Evolutionary conservation across 2,888 invertebrate genomes (phyloP).

Genomic region (Zygogramma bicolorata): DNA sequence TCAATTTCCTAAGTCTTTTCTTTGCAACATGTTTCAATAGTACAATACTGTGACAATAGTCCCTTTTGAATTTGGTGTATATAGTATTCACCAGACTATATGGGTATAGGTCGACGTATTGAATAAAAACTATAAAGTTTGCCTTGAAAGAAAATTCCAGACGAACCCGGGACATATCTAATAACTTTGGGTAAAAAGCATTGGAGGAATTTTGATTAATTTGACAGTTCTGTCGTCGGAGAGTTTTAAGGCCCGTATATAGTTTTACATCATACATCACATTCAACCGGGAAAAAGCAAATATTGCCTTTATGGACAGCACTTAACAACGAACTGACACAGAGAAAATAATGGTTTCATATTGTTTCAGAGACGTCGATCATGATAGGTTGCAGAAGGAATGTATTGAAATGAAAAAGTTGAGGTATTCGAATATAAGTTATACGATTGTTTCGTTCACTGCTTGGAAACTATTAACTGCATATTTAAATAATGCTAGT

Average conservation of each 20-base stretch:
- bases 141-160: slow-evolving; percentile 31
- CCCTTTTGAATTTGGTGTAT: too few relatives aligned
- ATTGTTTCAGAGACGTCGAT: background rate
- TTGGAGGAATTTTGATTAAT: slow-evolving; percentile 61
- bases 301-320: slow-evolving; percentile 58
- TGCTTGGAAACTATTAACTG: too few relatives aligned
- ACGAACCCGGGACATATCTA: slow-evolving; percentile 53
- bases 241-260: slow-evolving; percentile 58
- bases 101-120: slow-evolving; percentile 37
- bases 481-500: too few relatives aligned
- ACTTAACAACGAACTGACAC: slow-evolving; percentile 58
- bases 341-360: slow-evolving; percentile 13
- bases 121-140: slow-evolving; percentile 44
- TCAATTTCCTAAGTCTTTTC: too few relatives aligned
- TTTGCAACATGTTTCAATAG: too few relatives aligned
- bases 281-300: slow-evolving; percentile 58
- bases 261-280: slow-evolving; percentile 62
- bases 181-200: slow-evolving; percentile 55
- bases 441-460: too few relatives aligned
- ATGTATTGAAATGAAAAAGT: background rate
- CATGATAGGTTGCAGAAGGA: background rate
- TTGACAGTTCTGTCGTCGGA: slow-evolving; percentile 60
- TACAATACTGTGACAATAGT: too few relatives aligned
- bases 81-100: too few relatives aligned
- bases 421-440: too few relatives aligned